Conservation (phyloP, 2,888 invertebrate species). For the Campopleginae sp. region DNA sequence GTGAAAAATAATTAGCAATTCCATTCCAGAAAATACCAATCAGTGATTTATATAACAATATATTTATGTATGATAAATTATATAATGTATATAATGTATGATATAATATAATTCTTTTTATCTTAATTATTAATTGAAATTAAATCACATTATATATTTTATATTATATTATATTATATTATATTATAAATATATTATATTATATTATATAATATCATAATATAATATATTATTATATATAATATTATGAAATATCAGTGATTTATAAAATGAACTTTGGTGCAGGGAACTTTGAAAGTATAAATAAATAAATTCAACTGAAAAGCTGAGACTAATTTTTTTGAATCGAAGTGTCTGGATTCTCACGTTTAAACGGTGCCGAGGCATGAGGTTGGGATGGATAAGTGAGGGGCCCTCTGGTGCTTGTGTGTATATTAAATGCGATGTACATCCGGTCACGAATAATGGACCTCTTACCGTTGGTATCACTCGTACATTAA, state of each 20-base stretch:
- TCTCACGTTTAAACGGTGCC: conserved; percentile 53
- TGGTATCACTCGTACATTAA: conserved; percentile 24
- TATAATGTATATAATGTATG: too few relatives aligned
- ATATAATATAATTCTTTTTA: too few relatives aligned
- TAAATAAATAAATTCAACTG: not conserved
- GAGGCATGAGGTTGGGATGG: conserved; percentile 31
- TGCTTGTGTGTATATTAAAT: conserved; percentile 14
- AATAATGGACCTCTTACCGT: conserved; percentile 59
- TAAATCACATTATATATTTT: too few relatives aligned
- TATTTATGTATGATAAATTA: too few relatives aligned
- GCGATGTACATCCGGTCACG: conserved; percentile 54
- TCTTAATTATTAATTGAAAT: too few relatives aligned
- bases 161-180: too few relatives aligned
- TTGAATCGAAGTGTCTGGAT: conserved; percentile 29
- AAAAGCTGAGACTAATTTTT: conserved; percentile 6
- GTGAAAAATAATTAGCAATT: not conserved
- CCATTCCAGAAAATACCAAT: not conserved
- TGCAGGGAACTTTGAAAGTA: not conserved
- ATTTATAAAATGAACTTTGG: not conserved
- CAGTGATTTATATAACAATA: not conserved
- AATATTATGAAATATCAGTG: too few relatives aligned
- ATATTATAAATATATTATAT: too few relatives aligned
- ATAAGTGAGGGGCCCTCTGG: conserved; percentile 37
- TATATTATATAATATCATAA: too few relatives aligned
- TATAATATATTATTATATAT: too few relatives aligned